Conservation (phyloP, 1,140 invertebrate genomes). For the Mactra quadrangularis region DNA sequence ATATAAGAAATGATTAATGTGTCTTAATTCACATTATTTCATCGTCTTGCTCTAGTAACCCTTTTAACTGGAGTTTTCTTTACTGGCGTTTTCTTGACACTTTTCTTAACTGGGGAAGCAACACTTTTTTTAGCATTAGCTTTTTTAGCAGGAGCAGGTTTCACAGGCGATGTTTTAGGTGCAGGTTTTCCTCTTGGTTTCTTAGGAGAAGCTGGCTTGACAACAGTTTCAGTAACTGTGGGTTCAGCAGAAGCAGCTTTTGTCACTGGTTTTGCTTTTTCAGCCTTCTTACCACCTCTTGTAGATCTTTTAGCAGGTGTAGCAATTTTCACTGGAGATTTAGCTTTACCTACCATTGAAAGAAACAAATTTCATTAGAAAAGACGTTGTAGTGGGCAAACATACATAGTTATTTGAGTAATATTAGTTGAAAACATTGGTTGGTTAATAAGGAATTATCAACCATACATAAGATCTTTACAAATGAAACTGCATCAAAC, state of each 20-base stretch:
- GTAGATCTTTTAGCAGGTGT: conserved; percentile 36
- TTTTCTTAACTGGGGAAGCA: conserved; percentile 4
- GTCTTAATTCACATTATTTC: too few relatives aligned
- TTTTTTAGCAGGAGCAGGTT: conserved; percentile 3
- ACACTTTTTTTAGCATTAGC: not conserved
- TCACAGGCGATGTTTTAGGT: conserved; percentile 1
- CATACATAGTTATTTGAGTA: too few relatives aligned
- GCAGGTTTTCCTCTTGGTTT: conserved; percentile 11
- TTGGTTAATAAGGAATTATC: too few relatives aligned
- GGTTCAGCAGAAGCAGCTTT: not conserved
- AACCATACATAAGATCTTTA: too few relatives aligned
- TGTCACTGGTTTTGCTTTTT: conserved; percentile 5
- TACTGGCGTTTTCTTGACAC: conserved; percentile 12
- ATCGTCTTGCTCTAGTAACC: conserved; percentile 32
- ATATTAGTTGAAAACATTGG: too few relatives aligned
- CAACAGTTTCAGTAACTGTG: not conserved
- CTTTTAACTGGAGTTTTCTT: conserved; percentile 46
- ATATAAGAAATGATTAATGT: too few relatives aligned
- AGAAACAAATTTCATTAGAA: too few relatives aligned
- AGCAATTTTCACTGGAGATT: not conserved
- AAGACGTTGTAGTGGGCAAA: too few relatives aligned
- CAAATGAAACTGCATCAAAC: too few relatives aligned
- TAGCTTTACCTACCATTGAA: not conserved
- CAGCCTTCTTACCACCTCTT: not conserved
- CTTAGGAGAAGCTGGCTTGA: not conserved